Percentiles rank a stretch among this genome's conserved stretches.
Conservation (phyloP, 2,797 vertebrate species). For the Acipenser transmontanus region DNA sequence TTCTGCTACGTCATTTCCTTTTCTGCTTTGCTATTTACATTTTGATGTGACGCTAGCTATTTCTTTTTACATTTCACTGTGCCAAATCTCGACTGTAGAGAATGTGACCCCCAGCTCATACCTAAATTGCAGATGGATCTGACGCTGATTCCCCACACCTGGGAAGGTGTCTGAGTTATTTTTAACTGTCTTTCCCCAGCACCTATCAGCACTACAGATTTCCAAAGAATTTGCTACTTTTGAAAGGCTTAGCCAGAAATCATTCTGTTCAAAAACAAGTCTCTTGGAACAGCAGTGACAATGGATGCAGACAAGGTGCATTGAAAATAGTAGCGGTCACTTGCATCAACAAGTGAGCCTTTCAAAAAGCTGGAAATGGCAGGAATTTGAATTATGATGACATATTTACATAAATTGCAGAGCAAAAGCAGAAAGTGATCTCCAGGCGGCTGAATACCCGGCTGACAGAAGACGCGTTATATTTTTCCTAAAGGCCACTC, state of each 20-base stretch:
- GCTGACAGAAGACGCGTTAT: slow-evolving; percentile 14
- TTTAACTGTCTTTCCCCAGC: slow-evolving; percentile 55
- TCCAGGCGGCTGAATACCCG: not conserved
- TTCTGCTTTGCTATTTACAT: too few species aligned
- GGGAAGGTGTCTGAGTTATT: slow-evolving; percentile 57
- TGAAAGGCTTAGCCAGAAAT: not conserved
- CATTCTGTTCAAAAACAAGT: not conserved
- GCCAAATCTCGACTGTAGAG: not conserved
- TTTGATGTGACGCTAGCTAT: too few species aligned
- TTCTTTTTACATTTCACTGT: not conserved
- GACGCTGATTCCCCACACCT: slow-evolving; percentile 57
- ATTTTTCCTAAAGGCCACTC: slow-evolving; percentile 17
- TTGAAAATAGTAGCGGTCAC: not conserved
- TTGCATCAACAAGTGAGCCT: not conserved
- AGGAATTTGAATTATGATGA: slow-evolving; percentile 22
- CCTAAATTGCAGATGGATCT: slow-evolving; percentile 49
- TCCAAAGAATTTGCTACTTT: not conserved
- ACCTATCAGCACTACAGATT: slow-evolving; percentile 29
- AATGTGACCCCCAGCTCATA: not conserved
- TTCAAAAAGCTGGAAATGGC: slow-evolving; percentile 3
- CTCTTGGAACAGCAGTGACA: not conserved
- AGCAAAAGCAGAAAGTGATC: slow-evolving; percentile 17
- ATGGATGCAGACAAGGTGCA: not conserved
- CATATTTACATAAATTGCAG: slow-evolving; percentile 10
- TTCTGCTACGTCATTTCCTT: too few species aligned